Base-by-base conservation (phyloP, 1,140 invertebrate species). In the Chironomus tepperi region DNA sequence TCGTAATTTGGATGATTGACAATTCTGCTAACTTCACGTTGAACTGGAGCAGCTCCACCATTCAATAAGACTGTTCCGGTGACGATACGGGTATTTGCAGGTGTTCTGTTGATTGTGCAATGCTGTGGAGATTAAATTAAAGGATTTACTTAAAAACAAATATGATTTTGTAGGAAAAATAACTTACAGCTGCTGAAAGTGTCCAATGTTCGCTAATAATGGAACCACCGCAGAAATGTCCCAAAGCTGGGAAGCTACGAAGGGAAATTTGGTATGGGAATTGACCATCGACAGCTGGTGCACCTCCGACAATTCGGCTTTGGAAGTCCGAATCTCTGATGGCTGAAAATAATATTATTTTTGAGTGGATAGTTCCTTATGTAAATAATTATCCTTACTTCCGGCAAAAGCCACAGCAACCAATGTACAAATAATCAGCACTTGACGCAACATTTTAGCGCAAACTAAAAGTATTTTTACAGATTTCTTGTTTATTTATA, bases 151-250 rank as follows among this genome's bases (percentile, higher is more conserved):
- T n/a, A n/a, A n/a, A n/a, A n/a, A n/a, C n/a, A n/a, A n/a, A n/a
- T n/a, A n/a, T n/a, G n/a, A n/a, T n/a, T n/a, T n/a, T n/a, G n/a
- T n/a, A n/a, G n/a, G n/a, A n/a, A n/a, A n/a, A n/a, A n/a, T n/a
- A n/a, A 57, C n/a, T 57, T 15, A 57, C n/a, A 72, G 83, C 85
- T 43, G 86, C 83, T 19, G 83, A 85, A 64, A 87, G 77, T 75
- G 86, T 80, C 82, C 81, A 84, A 24, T 79, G 74, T 73, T 81
- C 76, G 73, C 77, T 79, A 74, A 87, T 80, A 72, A 87, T 80
- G 47, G 81, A 81, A 1, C 82, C 86, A 72, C 84, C 84, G 76
- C 86, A 86, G 18, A 64, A 74, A 34, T 74, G 73, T 73, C 42
- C 10, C 2, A 57, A 12, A 7, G 18, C 16, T 3, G 12, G 10